A percentile compares a stretch with the other conserved stretches of the same genome.
Evolutionary conservation across 2,797 vertebrate species (phyloP).

Genomic region (Chiloscyllium punctatum): DNA sequence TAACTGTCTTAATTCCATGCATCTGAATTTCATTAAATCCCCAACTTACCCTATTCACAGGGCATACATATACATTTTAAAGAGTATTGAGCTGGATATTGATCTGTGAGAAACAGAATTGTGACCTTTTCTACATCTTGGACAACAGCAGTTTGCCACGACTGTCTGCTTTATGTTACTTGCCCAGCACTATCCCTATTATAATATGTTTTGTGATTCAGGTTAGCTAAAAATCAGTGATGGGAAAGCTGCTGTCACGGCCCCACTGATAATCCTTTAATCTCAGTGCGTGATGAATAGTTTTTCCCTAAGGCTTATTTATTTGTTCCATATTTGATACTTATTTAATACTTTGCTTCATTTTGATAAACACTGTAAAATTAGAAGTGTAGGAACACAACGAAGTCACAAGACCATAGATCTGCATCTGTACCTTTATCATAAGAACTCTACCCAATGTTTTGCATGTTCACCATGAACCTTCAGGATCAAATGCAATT

Average conservation of each 20-base stretch:
- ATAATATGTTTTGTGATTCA: background rate
- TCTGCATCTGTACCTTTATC: background rate
- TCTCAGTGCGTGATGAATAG: too few relatives aligned
- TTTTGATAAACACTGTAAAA: background rate
- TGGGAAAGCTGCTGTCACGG: background rate
- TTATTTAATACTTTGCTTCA: background rate
- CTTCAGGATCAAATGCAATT: background rate
- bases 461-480: too few relatives aligned
- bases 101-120: too few relatives aligned
- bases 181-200: background rate
- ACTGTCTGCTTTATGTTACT: background rate
- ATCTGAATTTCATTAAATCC: too few relatives aligned
- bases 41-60: background rate
- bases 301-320: background rate
- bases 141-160: background rate
- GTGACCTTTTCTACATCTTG: background rate
- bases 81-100: background rate
- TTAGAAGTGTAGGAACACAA: background rate
- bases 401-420: background rate
- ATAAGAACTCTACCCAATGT: background rate
- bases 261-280: background rate
- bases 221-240: background rate
- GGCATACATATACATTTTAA: background rate
- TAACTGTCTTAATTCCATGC: too few relatives aligned
- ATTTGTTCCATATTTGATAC: background rate